Evolutionary conservation across 2,113 vertebrate species (phyloP).

Genomic region (Aptenodytes patagonicus): DNA sequence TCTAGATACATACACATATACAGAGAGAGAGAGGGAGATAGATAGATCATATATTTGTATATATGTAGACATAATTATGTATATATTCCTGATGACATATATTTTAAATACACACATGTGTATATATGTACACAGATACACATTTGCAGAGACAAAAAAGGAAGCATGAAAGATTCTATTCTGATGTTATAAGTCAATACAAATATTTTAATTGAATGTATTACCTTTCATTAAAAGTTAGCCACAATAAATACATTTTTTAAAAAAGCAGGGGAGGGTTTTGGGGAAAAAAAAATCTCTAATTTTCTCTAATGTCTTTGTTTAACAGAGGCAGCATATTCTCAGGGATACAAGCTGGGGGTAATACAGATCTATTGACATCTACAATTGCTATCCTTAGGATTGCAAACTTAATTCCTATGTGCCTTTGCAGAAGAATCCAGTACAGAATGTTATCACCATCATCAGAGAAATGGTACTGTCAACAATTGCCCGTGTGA

Average conservation of each 20-base stretch:
- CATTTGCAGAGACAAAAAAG: neutral
- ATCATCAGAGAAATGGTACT: constrained; percentile 10
- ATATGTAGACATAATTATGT: neutral
- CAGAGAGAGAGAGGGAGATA: neutral
- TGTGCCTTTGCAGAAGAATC: neutral
- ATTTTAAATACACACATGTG: neutral
- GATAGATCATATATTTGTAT: neutral
- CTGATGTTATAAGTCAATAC: neutral
- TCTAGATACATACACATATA: neutral
- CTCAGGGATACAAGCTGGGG: neutral
- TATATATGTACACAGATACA: neutral
- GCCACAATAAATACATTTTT: neutral
- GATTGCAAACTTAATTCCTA: neutral
- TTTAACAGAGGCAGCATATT: neutral
- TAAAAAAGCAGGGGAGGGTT: neutral
- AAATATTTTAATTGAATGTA: neutral
- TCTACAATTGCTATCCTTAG: neutral
- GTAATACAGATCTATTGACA: neutral
- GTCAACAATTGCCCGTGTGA: constrained; percentile 7
- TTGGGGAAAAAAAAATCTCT: neutral
- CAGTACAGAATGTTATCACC: neutral
- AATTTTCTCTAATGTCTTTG: neutral
- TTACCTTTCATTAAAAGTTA: neutral
- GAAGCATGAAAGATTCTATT: neutral
- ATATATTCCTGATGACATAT: neutral